Conservation (phyloP, 2,113 vertebrate genomes). For the Mastomys natalensis region DNA sequence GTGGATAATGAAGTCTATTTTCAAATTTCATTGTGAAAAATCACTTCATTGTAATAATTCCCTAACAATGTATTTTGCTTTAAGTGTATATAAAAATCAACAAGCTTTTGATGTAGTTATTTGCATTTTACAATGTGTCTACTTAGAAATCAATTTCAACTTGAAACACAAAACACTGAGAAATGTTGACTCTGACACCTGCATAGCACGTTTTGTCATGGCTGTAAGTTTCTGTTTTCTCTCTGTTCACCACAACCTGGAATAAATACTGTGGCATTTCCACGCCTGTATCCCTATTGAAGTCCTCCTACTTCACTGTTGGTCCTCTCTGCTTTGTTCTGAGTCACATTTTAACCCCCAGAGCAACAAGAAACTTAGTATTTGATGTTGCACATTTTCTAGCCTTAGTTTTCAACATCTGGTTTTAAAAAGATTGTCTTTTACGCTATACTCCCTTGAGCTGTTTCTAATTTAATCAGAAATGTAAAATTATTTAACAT, state of each 20-base stretch:
- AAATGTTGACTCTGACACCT: constrained; percentile 34
- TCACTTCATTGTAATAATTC: constrained; percentile 32
- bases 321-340: constrained; percentile 37
- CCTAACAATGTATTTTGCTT: constrained; percentile 13
- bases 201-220: constrained; percentile 14
- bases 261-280: constrained; percentile 39
- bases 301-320: constrained; percentile 2
- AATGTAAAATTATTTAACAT: not conserved
- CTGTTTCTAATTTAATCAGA: constrained; percentile 43
- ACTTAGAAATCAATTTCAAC: constrained; percentile 34
- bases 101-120: not conserved
- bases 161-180: constrained; percentile 54
- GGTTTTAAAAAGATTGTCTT: constrained; percentile 35
- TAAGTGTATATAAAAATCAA: constrained; percentile 30
- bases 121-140: constrained; percentile 28
- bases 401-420: constrained; percentile 52
- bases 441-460: not conserved
- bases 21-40: constrained; percentile 56
- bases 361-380: not conserved
- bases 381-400: constrained; percentile 38
- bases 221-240: constrained; percentile 1
- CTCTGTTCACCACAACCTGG: constrained; percentile 3
- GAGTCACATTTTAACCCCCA: constrained; percentile 19
- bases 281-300: constrained; percentile 31
- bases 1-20: constrained; percentile 7